Conservation (phyloP, 2,888 invertebrate genomes). For the Mythimna loreyi region DNA sequence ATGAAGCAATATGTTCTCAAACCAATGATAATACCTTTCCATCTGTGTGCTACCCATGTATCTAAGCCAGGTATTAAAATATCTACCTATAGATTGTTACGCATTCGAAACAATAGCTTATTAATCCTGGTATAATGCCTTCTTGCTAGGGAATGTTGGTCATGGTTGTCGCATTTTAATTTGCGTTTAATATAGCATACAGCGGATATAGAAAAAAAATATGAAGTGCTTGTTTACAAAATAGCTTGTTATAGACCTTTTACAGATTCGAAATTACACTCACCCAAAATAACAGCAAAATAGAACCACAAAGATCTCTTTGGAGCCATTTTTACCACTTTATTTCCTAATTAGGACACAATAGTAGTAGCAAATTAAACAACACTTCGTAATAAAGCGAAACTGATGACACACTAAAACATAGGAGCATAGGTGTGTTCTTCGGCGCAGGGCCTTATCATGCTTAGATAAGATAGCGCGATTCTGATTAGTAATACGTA, state of each 20-base stretch:
- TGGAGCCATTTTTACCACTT: constrained; percentile 81
- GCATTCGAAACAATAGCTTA: neutral
- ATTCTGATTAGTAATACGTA: constrained; percentile 77
- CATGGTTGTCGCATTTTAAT: constrained; percentile 12
- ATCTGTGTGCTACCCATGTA: neutral
- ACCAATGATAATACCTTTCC: neutral
- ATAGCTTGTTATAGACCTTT: neutral
- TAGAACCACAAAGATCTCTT: constrained; percentile 86
- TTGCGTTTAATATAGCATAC: neutral
- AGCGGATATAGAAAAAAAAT: constrained; percentile 7
- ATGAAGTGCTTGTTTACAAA: constrained; percentile 12
- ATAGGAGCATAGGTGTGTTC: constrained; percentile 76
- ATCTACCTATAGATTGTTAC: too few species aligned
- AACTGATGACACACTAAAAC: constrained; percentile 73
- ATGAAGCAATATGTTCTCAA: neutral
- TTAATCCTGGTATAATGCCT: neutral
- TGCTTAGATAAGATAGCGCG: constrained; percentile 82
- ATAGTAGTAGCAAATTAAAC: constrained; percentile 54
- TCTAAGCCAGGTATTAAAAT: too few species aligned
- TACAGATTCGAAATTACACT: constrained; percentile 64
- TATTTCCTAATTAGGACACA: constrained; percentile 60
- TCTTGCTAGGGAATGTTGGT: neutral
- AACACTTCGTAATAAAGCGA: constrained; percentile 62
- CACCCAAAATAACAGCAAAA: constrained; percentile 88
- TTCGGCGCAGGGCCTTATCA: constrained; percentile 76